Evolutionary conservation across 2,113 vertebrate species (phyloP), one percentile per base, ranked within the genome.

Genomic region (Mus pahari): DNA sequence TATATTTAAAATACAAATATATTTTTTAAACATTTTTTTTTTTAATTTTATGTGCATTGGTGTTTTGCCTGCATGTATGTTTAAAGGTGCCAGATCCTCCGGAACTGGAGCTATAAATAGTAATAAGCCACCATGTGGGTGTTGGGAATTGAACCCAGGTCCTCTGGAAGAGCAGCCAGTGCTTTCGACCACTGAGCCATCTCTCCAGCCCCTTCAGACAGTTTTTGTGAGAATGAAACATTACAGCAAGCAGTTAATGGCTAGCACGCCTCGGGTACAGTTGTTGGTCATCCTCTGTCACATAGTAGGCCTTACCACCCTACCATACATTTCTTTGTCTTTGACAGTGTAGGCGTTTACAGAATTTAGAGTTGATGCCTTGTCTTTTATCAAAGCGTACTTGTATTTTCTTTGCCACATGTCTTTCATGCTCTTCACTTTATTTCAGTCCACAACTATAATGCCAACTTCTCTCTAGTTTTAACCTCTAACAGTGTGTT

Each of bases 371-470:
- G 1, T 39, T 73, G 62, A 31, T 68, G 62, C n/a, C 1, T 93
- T 78, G 42, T 58, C 22, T 91, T 90, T 89, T 89, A 70, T 93
- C n/a, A 91, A 36, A 58, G 16, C 33, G 78, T 73, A 26, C 55
- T 20, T 88, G 20, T 45, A 11, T 88, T 78, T 12, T 94, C 10
- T 90, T 84, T 82, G 20, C 0, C 28, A 45, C 42, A 1, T 81
- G 33, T 11, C 53, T 94, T 55, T 50, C 22, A 42, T 91, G 14
- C 14, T 77, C 14, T 81, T 45, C 78, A 3, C 39, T 91, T 92
- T 28, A 71, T 73, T 62, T 68, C 83, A 78, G 53, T 78, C 28
- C 45, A 62, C 60, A 73, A 36, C 33, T 53, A 42, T 58, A 12
- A 89, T 78, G n/a, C 84, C 42, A 33, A 9, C 17, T 33, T 89